A percentile compares a stretch with the other conserved stretches of the same genome.
Evolutionary conservation across 2,797 vertebrate species (phyloP).

Genomic region (Cyprinodon diabolis): DNA sequence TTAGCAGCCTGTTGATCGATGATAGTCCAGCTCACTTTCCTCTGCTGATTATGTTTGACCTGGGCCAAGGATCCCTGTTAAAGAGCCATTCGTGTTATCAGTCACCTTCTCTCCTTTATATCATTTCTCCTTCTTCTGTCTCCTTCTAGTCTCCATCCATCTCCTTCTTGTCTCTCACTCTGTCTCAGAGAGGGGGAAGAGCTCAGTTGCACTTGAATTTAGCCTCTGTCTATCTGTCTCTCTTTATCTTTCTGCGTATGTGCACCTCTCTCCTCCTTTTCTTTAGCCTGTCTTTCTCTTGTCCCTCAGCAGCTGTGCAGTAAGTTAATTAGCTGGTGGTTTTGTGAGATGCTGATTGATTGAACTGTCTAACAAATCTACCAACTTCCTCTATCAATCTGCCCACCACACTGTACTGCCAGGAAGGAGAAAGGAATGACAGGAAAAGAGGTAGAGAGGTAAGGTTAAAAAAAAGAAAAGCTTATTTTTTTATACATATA

Average conservation of each 20-base stretch:
- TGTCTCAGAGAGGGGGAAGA: constrained; percentile 39
- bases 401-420: constrained; percentile 64
- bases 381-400: constrained; percentile 82
- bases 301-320: constrained; percentile 72
- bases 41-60: constrained; percentile 73
- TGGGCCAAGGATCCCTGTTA: constrained; percentile 69
- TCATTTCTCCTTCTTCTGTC: constrained; percentile 64
- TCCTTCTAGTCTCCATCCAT: constrained; percentile 58
- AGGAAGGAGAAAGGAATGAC: constrained; percentile 61
- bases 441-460: constrained; percentile 30
- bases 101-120: constrained; percentile 67
- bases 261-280: background rate
- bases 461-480: constrained; percentile 25
- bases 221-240: constrained; percentile 50
- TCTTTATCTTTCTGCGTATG: constrained; percentile 60
- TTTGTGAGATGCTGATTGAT: constrained; percentile 85
- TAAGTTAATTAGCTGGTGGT: constrained; percentile 83
- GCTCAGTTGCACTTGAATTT: constrained; percentile 61
- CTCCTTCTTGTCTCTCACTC: constrained; percentile 50
- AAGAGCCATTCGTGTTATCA: constrained; percentile 77
- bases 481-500: background rate
- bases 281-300: constrained; percentile 40
- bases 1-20: constrained; percentile 71
- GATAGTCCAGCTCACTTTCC: constrained; percentile 72
- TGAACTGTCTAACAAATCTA: constrained; percentile 78